Evolutionary conservation across 2,113 vertebrate species (phyloP).

Genomic region (Archilochus colubris): DNA sequence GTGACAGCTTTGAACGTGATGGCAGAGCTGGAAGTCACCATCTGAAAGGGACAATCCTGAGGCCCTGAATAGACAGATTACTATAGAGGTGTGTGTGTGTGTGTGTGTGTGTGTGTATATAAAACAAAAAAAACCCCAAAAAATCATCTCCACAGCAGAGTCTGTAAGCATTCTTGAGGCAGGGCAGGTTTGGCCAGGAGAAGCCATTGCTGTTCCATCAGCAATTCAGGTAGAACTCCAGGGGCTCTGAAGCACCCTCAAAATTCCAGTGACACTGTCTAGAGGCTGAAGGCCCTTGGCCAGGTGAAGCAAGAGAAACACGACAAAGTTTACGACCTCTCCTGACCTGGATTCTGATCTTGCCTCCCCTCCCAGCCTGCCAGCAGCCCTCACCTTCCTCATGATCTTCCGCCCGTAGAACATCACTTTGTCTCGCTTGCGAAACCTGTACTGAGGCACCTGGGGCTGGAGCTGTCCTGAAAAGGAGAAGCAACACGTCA

Average conservation of each 20-base stretch:
- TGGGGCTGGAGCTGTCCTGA: slow-evolving; percentile 80
- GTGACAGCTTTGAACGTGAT: background rate
- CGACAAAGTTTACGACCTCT: background rate
- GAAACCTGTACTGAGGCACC: slow-evolving; percentile 87
- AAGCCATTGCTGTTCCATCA: background rate
- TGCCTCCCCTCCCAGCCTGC: background rate
- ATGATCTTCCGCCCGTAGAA: slow-evolving; percentile 95
- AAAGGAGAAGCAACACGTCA: background rate
- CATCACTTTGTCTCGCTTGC: slow-evolving; percentile 94
- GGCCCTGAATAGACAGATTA: background rate
- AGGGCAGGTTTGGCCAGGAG: background rate
- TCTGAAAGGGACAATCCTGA: background rate
- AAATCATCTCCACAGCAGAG: background rate
- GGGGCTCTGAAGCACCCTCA: background rate
- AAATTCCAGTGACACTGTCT: background rate
- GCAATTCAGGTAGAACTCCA: background rate
- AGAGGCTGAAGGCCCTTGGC: background rate
- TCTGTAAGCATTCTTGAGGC: background rate
- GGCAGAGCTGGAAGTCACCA: background rate
- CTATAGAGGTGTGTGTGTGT: background rate
- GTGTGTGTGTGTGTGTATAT: too few species aligned
- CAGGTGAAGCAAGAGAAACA: background rate
- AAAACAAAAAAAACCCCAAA: too few species aligned
- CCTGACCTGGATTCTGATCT: background rate
- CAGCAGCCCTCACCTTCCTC: slow-evolving; percentile 82